These are phyloP conservation scores for Ranitomeya imitator DNA, from an alignment of 2,113 vertebrate genomes.

Conservation along the genomic window DNA sequence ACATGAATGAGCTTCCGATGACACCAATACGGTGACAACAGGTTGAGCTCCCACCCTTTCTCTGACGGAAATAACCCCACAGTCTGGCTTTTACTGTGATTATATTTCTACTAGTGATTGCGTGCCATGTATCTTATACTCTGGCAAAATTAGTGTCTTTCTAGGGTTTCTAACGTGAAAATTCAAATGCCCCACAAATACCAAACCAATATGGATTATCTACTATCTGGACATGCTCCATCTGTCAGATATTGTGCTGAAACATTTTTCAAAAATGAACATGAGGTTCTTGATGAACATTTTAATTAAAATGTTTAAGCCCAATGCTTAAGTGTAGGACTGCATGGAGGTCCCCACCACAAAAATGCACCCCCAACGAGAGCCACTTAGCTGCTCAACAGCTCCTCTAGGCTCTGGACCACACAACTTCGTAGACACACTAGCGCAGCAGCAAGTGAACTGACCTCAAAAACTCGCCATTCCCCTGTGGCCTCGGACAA, in stretches of 20 bases:
- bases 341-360: no score
- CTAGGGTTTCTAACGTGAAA: not conserved
- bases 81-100: slow-evolving; percentile 59
- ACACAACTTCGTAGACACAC: no score
- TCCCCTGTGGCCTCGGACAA: no score
- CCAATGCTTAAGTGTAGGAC: no score
- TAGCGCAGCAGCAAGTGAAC: no score
- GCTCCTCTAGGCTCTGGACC: no score
- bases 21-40: slow-evolving; percentile 59
- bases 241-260: not conserved
- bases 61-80: slow-evolving; percentile 65
- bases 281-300: no score
- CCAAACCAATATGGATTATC: no score
- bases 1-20: slow-evolving; percentile 64
- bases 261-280: not conserved
- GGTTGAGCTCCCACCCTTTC: slow-evolving; percentile 63
- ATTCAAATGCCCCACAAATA: not conserved
- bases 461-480: no score
- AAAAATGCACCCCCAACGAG: no score
- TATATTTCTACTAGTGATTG: not conserved
- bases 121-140: slow-evolving; percentile 1
- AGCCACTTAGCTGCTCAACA: no score
- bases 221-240: not conserved
- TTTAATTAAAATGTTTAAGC: no score
- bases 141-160: not conserved